These are phyloP conservation scores for Polymixis flavicincta DNA, from an alignment of 2,888 invertebrate genomes.

Conservation along the genomic window DNA sequence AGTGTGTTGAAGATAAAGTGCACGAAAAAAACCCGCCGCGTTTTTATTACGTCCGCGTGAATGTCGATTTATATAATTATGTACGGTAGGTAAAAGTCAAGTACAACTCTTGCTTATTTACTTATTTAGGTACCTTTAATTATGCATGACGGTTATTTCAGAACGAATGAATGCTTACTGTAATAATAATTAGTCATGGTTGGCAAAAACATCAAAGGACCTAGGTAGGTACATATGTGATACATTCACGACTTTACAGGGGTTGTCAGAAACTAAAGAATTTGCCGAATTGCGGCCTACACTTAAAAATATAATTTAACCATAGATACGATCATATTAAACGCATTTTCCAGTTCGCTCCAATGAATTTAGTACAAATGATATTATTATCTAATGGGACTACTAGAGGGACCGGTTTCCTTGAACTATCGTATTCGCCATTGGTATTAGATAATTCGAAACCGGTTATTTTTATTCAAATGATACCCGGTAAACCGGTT, in stretches of 20 bases:
- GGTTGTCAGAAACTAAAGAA: neutral
- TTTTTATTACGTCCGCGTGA: no score
- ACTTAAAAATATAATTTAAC: neutral
- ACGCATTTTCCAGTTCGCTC: neutral
- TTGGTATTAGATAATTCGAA: conserved; percentile 12
- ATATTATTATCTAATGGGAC: conserved; percentile 18
- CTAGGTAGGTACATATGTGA: neutral
- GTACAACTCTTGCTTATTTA: neutral
- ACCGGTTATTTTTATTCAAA: conserved; percentile 31
- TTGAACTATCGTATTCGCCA: conserved; percentile 7
- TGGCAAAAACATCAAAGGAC: conserved; percentile 5
- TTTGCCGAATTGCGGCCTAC: no score
- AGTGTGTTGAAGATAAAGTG: no score
- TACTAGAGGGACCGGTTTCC: conserved; percentile 35
- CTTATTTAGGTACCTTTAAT: conserved; percentile 2
- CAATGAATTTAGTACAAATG: conserved; percentile 18
- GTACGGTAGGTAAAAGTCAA: no score
- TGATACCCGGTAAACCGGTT: neutral
- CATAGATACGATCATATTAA: neutral
- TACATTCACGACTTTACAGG: neutral
- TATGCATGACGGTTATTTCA: conserved; percentile 2
- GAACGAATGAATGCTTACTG: neutral
- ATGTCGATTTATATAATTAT: no score
- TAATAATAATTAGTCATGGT: neutral
- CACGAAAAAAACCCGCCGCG: no score